Percentiles rank a stretch among this genome's conserved stretches.
Conservation (phyloP, 2,888 invertebrate species). For the Tetragnatha montana region DNA sequence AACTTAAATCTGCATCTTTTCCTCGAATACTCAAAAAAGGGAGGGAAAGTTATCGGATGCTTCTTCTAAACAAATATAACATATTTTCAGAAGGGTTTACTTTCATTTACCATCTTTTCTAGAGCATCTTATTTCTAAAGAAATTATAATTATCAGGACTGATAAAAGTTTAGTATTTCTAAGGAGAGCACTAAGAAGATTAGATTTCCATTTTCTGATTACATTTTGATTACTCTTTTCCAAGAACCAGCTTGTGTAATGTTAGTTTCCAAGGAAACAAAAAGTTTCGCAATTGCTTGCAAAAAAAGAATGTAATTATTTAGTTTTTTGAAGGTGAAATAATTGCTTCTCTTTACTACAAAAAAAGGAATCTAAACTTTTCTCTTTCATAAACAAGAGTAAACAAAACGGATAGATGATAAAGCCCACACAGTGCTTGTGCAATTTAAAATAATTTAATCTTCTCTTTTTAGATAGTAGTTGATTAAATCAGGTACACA, state of each 20-base stretch:
- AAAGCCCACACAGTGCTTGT: neutral
- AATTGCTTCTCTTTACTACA: neutral
- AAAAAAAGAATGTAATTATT: neutral
- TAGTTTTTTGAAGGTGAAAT: neutral
- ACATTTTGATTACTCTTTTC: neutral
- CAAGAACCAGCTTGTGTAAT: neutral
- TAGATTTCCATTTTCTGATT: neutral
- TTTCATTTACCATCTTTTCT: neutral
- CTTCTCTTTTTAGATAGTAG: neutral
- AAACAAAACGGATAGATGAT: neutral
- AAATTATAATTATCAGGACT: neutral
- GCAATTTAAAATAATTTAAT: neutral
- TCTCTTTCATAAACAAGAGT: neutral
- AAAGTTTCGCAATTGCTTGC: neutral
- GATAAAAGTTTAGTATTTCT: neutral
- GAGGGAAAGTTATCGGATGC: too few relatives aligned
- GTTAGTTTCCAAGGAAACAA: neutral
- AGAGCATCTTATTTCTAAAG: neutral
- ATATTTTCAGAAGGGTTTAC: neutral
- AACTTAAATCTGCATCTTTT: too few relatives aligned
- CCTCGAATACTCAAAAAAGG: too few relatives aligned
- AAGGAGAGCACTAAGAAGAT: neutral
- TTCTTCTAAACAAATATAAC: neutral
- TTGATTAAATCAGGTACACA: neutral
- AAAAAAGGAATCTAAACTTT: neutral